Evolutionary conservation across 2,888 invertebrate genomes (phyloP), one percentile per base, ranked within the genome.

Genomic region (Melipona bicolor): DNA sequence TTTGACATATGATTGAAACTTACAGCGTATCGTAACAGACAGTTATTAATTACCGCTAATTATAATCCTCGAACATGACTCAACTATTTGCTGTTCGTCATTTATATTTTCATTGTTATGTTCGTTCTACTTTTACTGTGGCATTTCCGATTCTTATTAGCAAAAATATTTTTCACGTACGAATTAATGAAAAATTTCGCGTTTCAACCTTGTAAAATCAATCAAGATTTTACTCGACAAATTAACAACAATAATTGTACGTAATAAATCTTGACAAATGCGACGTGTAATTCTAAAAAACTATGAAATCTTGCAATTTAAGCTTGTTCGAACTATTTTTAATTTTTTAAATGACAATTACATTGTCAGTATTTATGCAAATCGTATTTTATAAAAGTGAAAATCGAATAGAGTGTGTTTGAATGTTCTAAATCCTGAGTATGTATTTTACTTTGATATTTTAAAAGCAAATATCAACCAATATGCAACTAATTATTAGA

Each of bases 11-110:
- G 80, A 71, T 80, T 70, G 24, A 67, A 13, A 64, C n/a, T 70
- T 32, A 9, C 17, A 56, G n/a, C 52, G 19, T 59, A 64, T 64
- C 64, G 32, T 24, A 61, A 74, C 74, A 36, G 43, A 54, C 32
- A 50, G 56, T 59, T 69, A 24, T 61, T 69, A 80, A 81, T 85
- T 77, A 71, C 43, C 17, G 24, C 27, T 74, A 84, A 85, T 84
- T 85, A 76, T 27, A 6, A 24, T 65, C 5, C 49, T 27, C 19
- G 6, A 72, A 36, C 36, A 49, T 24, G 67, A 4, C 52, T 50
- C 50, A 21, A 56, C 2, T 27, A 54, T 73, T 59, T 32, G 59
- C 6, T 11, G 49, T 73, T 52, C 65, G 54, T 36, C 54, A n/a
- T 56, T 6, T 36, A 70, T 17, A 50, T 65, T 73, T 77, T 54